These are phyloP conservation scores for Clusia tigrina DNA, from an alignment of 2,888 invertebrate genomes.

Conservation along the genomic window DNA sequence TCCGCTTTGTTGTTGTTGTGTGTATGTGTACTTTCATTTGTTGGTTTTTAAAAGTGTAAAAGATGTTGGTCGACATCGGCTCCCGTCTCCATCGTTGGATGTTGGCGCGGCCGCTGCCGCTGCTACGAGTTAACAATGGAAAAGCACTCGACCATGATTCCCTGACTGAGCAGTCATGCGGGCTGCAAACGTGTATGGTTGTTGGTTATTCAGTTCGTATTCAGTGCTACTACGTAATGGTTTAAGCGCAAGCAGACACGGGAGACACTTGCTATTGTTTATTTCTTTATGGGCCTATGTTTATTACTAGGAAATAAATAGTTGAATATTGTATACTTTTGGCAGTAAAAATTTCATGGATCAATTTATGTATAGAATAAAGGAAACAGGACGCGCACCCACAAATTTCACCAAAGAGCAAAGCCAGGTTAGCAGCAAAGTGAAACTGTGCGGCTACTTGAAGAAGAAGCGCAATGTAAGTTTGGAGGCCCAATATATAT, in stretches of 20 bases:
- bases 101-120: constrained; percentile 1
- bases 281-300: too few species aligned
- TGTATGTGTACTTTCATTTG: too few species aligned
- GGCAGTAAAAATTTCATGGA: too few species aligned
- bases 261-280: too few species aligned
- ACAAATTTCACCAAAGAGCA: not conserved
- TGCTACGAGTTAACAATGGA: constrained; percentile 30
- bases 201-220: not conserved
- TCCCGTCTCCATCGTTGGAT: not conserved
- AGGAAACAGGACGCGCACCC: not conserved
- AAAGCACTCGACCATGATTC: constrained; percentile 49
- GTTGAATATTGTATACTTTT: too few species aligned
- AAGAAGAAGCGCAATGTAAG: constrained; percentile 57
- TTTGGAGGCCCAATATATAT: too few species aligned
- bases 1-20: constrained; percentile 2
- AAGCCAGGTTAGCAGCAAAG: constrained; percentile 33
- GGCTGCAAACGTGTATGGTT: not conserved
- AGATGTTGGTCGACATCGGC: not conserved
- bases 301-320: too few species aligned
- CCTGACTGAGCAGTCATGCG: constrained; percentile 24
- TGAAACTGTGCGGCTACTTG: constrained; percentile 53
- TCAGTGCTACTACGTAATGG: constrained; percentile 5
- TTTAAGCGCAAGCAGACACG: not conserved
- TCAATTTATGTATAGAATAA: not conserved
- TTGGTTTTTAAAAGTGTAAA: too few species aligned